Percentiles rank a stretch among this genome's conserved stretches.
These are phyloP conservation scores for Pangasius djambal DNA, from an alignment of 2,797 vertebrate genomes.

Conservation along the genomic window DNA sequence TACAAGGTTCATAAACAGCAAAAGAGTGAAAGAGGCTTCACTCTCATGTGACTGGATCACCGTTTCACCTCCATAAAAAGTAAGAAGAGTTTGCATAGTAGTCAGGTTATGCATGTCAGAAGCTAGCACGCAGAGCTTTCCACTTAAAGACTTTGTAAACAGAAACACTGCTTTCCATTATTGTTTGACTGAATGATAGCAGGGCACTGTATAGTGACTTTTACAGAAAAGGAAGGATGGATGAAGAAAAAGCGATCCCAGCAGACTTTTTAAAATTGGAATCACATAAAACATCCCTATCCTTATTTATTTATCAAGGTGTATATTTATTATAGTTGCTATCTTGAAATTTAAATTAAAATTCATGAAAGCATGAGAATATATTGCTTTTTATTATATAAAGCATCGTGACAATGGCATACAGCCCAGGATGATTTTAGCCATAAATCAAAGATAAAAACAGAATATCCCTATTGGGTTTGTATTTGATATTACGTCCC, in stretches of 20 bases:
- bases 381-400: background rate
- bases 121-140: constrained; percentile 25
- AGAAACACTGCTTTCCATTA: constrained; percentile 45
- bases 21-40: constrained; percentile 15
- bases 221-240: background rate
- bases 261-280: background rate
- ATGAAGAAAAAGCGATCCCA: background rate
- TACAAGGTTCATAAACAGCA: constrained; percentile 6
- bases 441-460: constrained; percentile 1
- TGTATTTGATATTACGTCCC: background rate
- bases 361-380: background rate
- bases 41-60: constrained; percentile 49
- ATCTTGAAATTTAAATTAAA: background rate
- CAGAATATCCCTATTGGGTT: constrained; percentile 1
- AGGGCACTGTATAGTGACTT: background rate
- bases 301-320: background rate
- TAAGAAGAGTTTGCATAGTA: constrained; percentile 28
- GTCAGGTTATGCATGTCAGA: constrained; percentile 28
- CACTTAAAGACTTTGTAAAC: constrained; percentile 41
- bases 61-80: constrained; percentile 55
- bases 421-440: background rate
- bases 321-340: background rate
- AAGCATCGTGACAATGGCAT: background rate
- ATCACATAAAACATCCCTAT: background rate
- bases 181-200: background rate